Base-by-base conservation (phyloP, 2,888 invertebrate genomes). In the Ormia ochracea region DNA sequence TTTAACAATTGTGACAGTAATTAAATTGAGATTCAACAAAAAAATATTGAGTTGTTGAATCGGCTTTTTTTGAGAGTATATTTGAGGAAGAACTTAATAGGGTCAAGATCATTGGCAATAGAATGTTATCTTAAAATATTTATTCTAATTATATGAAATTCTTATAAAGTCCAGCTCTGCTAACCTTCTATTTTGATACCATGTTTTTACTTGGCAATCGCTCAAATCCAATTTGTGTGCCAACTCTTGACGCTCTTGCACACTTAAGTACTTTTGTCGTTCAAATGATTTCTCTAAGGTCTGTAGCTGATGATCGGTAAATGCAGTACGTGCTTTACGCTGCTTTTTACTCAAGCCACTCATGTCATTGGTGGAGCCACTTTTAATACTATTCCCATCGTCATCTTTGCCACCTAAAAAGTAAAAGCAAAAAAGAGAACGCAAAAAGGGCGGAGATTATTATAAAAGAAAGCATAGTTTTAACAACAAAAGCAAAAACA, bases 171-270 rank as follows among this genome's bases (percentile, higher is more conserved):
- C 7, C 17, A 4, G 31, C 38, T 69, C 56, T 33, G 59, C 93
- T 92, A 89, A 97, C 98, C 98, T 94, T 92, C 99, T 92, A 89
- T 99, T 99, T 90, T 99, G 98, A 91, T 99, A 99, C 99, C 99
- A 99, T 86, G 99, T 99, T 91, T 99, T 99, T 89, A 99, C 99
- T 92, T 99, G 99, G 63, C 99, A 99, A 90, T 99, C 99, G 48
- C 97, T 98, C 75, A 99, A 93, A 85, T 97, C 96, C 85, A 99
- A 92, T 91, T 97, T 96, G 76, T 97, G 96, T 0, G 99, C 99
- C 85, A 99, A 91, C 91, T 99, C 99, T 97, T 99, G 98, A 83
- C 99, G 92, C 90, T 99, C 98, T 89, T 98, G 99, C 28, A 98
- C 97, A 88, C 96, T 96, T 83, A 98, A 93, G 91, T 98, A 98